Evolutionary conservation across 2,888 invertebrate species (phyloP).

Genomic region (Zonitis immaculata): DNA sequence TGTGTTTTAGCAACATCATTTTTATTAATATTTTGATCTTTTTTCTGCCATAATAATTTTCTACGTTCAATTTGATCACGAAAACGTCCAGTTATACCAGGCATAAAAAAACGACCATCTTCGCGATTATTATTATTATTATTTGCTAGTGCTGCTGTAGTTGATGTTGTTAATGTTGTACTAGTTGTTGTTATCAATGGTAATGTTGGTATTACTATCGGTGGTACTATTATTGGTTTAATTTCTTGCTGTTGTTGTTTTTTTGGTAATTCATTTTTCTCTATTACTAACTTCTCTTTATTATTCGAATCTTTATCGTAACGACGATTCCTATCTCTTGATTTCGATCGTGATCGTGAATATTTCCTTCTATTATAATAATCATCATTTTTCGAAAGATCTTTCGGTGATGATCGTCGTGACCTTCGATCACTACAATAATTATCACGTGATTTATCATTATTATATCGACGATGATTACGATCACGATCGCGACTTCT

Average conservation of each 20-base stretch:
- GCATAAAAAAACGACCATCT: conserved; percentile 41
- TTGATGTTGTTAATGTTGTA: not conserved
- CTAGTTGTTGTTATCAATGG: not conserved
- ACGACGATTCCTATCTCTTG: not conserved
- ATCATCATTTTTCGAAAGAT: no score
- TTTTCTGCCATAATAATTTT: conserved; percentile 86
- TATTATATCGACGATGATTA: conserved; percentile 1
- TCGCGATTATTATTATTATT: conserved; percentile 1
- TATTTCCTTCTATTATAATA: no score
- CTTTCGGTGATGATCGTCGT: conserved; percentile 34
- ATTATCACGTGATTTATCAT: conserved; percentile 19
- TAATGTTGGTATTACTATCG: not conserved
- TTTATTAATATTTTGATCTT: conserved; percentile 47
- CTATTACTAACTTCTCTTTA: not conserved
- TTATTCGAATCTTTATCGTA: not conserved
- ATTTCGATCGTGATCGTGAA: conserved; percentile 25
- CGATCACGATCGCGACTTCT: conserved; percentile 19
- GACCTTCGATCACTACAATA: conserved; percentile 29
- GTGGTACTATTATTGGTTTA: not conserved
- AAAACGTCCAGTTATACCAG: conserved; percentile 61
- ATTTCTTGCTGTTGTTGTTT: conserved; percentile 42
- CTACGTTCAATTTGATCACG: conserved; percentile 88
- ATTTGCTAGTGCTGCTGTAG: conserved; percentile 33
- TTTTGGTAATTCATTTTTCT: conserved; percentile 22
- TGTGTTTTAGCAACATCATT: no score